Conservation (phyloP, 1,140 invertebrate genomes). For the Bradynema listronoti region DNA sequence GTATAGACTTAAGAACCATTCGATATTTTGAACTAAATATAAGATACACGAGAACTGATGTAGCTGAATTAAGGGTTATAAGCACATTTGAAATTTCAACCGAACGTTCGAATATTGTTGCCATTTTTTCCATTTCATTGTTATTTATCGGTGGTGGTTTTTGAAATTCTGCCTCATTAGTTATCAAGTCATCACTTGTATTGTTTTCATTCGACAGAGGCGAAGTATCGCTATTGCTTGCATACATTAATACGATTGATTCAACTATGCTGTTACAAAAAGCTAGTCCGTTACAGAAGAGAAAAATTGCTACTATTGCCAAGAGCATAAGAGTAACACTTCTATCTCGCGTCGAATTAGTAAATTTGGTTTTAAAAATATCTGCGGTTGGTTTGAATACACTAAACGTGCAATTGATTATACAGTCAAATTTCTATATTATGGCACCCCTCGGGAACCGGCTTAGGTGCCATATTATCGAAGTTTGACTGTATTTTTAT, state of each 20-base stretch:
- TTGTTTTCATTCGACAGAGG: too few relatives aligned
- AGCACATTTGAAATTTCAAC: conserved; percentile 46
- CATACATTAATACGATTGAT: conserved; percentile 34
- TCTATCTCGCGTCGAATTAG: conserved; percentile 50
- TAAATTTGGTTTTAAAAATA: conserved; percentile 46
- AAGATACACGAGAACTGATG: conserved; percentile 53
- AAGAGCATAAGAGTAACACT: conserved; percentile 54
- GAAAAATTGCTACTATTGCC: conserved; percentile 54
- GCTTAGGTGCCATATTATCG: too few relatives aligned
- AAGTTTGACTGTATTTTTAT: neutral
- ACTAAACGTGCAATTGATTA: neutral
- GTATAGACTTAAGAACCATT: conserved; percentile 44
- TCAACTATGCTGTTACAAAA: conserved; percentile 57
- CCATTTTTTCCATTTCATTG: conserved; percentile 10
- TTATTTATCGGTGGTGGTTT: neutral
- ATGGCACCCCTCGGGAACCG: too few relatives aligned
- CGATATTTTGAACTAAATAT: conserved; percentile 51
- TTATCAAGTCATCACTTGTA: too few relatives aligned
- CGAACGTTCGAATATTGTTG: conserved; percentile 25
- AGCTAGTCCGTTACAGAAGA: conserved; percentile 54
- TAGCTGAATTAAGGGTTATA: conserved; percentile 54
- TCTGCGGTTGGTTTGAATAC: conserved; percentile 40
- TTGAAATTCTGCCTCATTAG: neutral
- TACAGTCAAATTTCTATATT: conserved; percentile 11
- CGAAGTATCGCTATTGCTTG: conserved; percentile 15